A percentile compares a stretch with the other conserved stretches of the same genome.
phyloP scores from a whole-genome alignment of 1,140 invertebrate species.

The Drosophila nebulosa region DNA sequence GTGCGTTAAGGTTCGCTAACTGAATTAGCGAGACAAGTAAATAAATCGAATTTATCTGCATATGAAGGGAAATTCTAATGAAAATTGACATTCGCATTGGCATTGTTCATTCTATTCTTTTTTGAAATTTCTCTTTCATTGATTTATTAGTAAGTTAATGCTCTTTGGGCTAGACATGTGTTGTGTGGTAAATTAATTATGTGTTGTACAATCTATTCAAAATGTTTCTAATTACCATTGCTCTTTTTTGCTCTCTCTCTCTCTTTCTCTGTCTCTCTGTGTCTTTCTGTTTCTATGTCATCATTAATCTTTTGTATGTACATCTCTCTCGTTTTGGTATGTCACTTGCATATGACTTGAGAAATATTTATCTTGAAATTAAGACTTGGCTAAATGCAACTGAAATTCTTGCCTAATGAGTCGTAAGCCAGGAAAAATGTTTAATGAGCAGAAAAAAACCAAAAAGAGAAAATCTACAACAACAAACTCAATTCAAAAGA shows the following conservation, averaged over 20 bases:
- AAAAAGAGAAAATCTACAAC: neutral
- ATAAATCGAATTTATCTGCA: conserved; percentile 1
- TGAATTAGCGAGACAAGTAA: neutral
- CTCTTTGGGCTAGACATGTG: neutral
- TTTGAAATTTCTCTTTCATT: neutral
- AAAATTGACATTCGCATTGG: neutral
- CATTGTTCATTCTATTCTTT: neutral
- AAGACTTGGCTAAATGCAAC: neutral
- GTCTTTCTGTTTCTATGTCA: neutral
- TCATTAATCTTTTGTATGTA: neutral
- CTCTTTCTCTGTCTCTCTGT: neutral
- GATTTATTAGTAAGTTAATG: neutral
- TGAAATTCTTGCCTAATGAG: neutral
- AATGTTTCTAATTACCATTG: neutral
- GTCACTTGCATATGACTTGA: neutral
- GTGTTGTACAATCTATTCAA: neutral
- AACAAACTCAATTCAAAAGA: neutral
- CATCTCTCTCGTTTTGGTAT: neutral
- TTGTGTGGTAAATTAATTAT: neutral
- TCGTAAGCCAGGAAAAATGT: neutral
- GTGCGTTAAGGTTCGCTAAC: neutral
- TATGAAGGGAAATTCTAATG: neutral
- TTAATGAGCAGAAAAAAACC: neutral
- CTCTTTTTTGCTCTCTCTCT: neutral
- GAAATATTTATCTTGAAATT: neutral